These are phyloP conservation scores for Trichonephila inaurata DNA, from an alignment of 1,140 invertebrate genomes.

Conservation along the genomic window DNA sequence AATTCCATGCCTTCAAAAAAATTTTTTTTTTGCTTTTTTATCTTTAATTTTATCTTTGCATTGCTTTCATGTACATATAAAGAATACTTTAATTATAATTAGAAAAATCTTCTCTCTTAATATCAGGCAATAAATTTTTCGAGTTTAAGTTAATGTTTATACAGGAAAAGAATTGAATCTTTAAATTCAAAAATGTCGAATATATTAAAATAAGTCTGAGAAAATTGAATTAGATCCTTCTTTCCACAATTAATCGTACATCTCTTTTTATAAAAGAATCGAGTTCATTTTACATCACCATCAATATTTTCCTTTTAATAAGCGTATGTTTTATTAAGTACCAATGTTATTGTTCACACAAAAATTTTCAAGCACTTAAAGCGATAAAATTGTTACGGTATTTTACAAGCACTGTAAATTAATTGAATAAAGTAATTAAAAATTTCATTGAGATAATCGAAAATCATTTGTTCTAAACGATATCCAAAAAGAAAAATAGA, in stretches of 20 bases:
- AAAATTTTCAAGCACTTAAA: not conserved
- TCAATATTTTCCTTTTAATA: constrained; percentile 6
- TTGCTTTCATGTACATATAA: no score
- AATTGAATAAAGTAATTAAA: constrained; percentile 42
- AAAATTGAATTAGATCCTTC: not conserved
- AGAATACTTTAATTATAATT: no score
- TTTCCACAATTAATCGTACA: not conserved
- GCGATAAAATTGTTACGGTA: constrained; percentile 1
- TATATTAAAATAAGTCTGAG: not conserved
- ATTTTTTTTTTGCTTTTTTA: no score
- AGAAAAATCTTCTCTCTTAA: no score
- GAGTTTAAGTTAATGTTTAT: no score
- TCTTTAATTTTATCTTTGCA: no score
- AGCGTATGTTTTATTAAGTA: constrained; percentile 10
- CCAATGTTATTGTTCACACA: not conserved
- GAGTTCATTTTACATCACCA: not conserved
- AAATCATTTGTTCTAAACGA: constrained; percentile 32
- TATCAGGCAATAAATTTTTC: no score
- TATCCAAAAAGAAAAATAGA: not conserved
- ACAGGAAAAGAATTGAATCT: not conserved
- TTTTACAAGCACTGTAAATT: constrained; percentile 17
- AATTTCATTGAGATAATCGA: constrained; percentile 35
- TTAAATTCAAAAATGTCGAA: not conserved
- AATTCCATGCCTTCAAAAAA: no score
- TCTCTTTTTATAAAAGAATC: not conserved